Conservation (phyloP, 2,797 vertebrate genomes). For the Sebastes matsubarae region DNA sequence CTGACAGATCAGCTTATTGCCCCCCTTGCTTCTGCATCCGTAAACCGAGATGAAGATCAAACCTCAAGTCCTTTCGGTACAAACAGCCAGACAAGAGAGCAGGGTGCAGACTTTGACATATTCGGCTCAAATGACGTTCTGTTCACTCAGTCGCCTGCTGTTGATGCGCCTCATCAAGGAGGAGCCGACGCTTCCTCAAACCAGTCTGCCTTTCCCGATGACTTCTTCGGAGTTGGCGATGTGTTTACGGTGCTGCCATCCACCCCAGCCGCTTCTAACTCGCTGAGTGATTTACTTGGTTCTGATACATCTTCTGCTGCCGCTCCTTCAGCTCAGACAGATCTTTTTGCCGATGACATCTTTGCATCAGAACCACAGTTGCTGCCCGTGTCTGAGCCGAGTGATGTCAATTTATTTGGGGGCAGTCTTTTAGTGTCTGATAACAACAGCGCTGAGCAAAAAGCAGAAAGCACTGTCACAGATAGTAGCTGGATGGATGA, state of each 20-base stretch:
- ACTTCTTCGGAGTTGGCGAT: slow-evolving; percentile 64
- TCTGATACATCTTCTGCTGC: slow-evolving; percentile 21
- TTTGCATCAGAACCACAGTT: slow-evolving; percentile 51
- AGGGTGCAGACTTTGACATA: slow-evolving; percentile 61
- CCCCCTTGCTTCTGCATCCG: neutral
- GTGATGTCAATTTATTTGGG: slow-evolving; percentile 9
- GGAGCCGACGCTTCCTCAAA: slow-evolving; percentile 26
- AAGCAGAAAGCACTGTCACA: slow-evolving; percentile 25
- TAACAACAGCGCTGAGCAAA: slow-evolving; percentile 31
- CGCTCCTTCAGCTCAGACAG: slow-evolving; percentile 22
- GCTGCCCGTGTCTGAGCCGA: slow-evolving; percentile 27
- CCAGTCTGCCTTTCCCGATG: slow-evolving; percentile 33
- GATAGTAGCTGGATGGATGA: slow-evolving; percentile 81
- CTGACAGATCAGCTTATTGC: slow-evolving; percentile 14
- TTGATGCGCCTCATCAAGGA: slow-evolving; percentile 20
- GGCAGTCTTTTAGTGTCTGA: slow-evolving; percentile 42
- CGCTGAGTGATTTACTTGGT: slow-evolving; percentile 55
- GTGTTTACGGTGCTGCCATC: slow-evolving; percentile 20
- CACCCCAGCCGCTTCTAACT: slow-evolving; percentile 12
- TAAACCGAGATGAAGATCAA: slow-evolving; percentile 13
- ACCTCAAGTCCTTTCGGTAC: slow-evolving; percentile 12
- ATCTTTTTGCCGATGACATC: slow-evolving; percentile 63
- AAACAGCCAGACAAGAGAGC: slow-evolving; percentile 13
- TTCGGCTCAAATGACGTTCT: slow-evolving; percentile 54
- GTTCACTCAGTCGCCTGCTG: slow-evolving; percentile 28